Percentiles rank a stretch among this genome's conserved stretches.
phyloP scores from a whole-genome alignment of 1,140 invertebrate genomes.

The Vanessa atalanta region DNA sequence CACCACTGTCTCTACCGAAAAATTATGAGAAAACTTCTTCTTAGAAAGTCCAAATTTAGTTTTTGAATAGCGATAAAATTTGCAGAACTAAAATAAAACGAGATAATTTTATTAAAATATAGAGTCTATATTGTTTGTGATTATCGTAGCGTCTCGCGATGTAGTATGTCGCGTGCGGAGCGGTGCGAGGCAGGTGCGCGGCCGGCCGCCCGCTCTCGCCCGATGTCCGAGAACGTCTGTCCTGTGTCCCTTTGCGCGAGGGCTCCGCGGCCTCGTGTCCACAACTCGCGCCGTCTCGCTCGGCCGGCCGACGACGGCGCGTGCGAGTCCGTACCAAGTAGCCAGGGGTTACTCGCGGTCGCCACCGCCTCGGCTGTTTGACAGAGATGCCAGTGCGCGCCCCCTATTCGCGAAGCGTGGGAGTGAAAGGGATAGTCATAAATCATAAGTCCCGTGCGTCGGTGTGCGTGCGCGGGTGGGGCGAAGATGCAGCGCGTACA shows the following conservation, averaged over 20 bases:
- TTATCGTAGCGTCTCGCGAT: slow-evolving; percentile 58
- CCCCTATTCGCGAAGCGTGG: slow-evolving; percentile 43
- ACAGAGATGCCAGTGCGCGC: slow-evolving; percentile 58
- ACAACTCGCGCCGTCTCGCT: slow-evolving; percentile 70
- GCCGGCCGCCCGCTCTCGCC: slow-evolving; percentile 79
- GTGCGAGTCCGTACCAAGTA: slow-evolving; percentile 74
- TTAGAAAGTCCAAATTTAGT: slow-evolving; percentile 19
- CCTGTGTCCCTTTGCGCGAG: slow-evolving; percentile 79
- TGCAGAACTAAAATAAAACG: slow-evolving; percentile 29
- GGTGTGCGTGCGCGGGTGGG: slow-evolving; percentile 79
- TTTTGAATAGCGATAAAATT: slow-evolving; percentile 26
- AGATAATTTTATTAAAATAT: slow-evolving; percentile 37
- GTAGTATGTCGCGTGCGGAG: slow-evolving; percentile 66
- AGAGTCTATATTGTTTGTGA: slow-evolving; percentile 64
- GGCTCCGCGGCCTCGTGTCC: slow-evolving; percentile 75
- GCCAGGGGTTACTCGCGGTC: slow-evolving; percentile 79
- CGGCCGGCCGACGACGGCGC: slow-evolving; percentile 73
- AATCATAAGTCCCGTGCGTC: slow-evolving; percentile 73
- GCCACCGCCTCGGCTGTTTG: slow-evolving; percentile 66
- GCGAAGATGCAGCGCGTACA: slow-evolving; percentile 78
- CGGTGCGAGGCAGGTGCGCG: slow-evolving; percentile 71
- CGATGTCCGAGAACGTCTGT: slow-evolving; percentile 81
- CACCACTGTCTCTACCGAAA: slow-evolving; percentile 37
- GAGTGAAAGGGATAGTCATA: slow-evolving; percentile 62
- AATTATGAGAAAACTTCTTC: slow-evolving; percentile 20